Evolutionary conservation across 1,140 invertebrate genomes (phyloP), one percentile per base, ranked within the genome.

Genomic region (Arion vulgaris): DNA sequence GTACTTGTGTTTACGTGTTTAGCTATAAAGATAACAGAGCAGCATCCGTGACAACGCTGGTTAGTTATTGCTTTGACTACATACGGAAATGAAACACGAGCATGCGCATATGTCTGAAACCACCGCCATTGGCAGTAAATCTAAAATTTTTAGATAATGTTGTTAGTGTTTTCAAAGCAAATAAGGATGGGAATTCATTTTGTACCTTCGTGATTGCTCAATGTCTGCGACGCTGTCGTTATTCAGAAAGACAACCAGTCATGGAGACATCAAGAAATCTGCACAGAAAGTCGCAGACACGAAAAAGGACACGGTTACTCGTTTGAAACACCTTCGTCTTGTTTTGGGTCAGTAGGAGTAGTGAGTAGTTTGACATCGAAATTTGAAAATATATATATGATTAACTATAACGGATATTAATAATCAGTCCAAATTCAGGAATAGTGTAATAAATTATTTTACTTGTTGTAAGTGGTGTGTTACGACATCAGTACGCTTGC

Each of bases 201-300:
- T 84, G 73, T 45, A 36, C 41, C 75, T 77, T 41, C 34, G 34
- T 49, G 28, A 51, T 84, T 80, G 80, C 77, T 83, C 81, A 77
- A 86, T 86, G 84, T 85, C 86, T 81, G 82, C 77, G 81, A 84
- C 87, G 75, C 80, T 85, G 82, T 85, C 85, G 75, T 98, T 98
- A 96, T 98, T 98, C 94, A 97, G 96, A 89, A 98, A 97, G 93
- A 97, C 97, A 94, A 94, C 96, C 88, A 81, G 87, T 83, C 96
- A 97, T 93, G 96, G 96, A 89, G 97, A 98, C 94, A 95, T 98
- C 89, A 97, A 96, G 94, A 99, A 98, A 94, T 98, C 97, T 73
- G 96, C 96, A 81, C 95, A 95, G 87, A 99, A 99, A 94, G 95
- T 99, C 89, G 95, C 98, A 91, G 98, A 99, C 93, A 94, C 95